phyloP scores from a whole-genome alignment of 2,888 invertebrate genomes.

The Sipunculus nudus region DNA sequence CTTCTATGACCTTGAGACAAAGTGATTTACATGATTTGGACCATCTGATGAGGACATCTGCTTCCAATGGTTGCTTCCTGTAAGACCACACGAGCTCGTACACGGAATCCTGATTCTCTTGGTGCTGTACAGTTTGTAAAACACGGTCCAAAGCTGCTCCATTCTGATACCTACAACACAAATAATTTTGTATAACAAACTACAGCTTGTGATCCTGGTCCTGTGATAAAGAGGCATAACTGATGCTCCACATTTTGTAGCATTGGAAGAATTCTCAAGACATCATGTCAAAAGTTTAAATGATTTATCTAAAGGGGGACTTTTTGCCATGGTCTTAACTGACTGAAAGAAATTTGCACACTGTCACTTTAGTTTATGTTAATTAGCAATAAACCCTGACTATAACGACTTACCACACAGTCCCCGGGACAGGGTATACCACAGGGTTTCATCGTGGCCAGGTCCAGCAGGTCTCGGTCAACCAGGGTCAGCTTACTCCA shows the following conservation, averaged over 20 bases:
- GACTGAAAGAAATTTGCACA: no score
- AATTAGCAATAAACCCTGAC: no score
- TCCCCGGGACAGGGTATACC: constrained; percentile 29
- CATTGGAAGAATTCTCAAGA: no score
- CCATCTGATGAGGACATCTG: constrained; percentile 16
- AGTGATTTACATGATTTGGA: constrained; percentile 8
- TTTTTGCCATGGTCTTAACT: no score
- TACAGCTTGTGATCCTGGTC: no score
- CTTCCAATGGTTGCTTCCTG: constrained; percentile 13
- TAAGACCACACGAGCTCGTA: constrained; percentile 18
- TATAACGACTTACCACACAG: constrained; percentile 19
- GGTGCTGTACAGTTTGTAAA: constrained; percentile 21
- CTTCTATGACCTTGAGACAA: neutral
- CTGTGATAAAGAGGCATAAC: no score
- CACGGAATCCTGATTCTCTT: constrained; percentile 6
- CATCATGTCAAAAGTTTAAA: no score
- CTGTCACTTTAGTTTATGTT: no score
- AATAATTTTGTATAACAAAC: neutral
- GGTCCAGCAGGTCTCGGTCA: no score
- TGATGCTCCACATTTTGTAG: no score
- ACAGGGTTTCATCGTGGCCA: constrained; percentile 17
- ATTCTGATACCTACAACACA: constrained; percentile 16
- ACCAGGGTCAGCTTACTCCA: no score
- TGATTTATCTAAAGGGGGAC: no score
- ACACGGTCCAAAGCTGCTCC: constrained; percentile 29